Conservation (phyloP, 1,140 invertebrate species). For the Nautilus pompilius region DNA sequence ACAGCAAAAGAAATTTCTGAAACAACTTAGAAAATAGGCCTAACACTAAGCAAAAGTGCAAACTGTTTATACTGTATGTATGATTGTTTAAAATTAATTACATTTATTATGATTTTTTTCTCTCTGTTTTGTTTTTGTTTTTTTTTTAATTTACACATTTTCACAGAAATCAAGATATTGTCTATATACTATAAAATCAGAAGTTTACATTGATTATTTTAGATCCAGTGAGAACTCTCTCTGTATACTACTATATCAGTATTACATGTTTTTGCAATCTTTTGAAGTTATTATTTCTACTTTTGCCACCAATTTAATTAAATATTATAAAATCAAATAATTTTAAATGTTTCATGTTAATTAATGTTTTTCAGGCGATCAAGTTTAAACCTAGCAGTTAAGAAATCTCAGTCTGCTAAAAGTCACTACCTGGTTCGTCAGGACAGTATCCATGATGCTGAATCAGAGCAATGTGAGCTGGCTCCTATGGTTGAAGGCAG, state of each 20-base stretch:
- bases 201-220: too few species aligned
- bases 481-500: conserved; percentile 36
- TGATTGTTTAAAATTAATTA: too few species aligned
- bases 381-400: conserved; percentile 10
- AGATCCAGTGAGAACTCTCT: too few species aligned
- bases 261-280: not conserved
- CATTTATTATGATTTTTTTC: too few species aligned
- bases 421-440: conserved; percentile 26
- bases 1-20: too few species aligned
- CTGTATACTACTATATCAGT: not conserved
- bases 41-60: too few species aligned
- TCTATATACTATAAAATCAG: too few species aligned
- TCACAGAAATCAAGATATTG: too few species aligned
- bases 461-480: conserved; percentile 28
- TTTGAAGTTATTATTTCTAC: not conserved
- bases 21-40: too few species aligned
- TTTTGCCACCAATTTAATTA: not conserved
- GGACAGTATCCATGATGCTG: conserved; percentile 35
- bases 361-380: conserved; percentile 26
- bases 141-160: too few species aligned
- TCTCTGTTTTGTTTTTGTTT: too few species aligned
- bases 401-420: conserved; percentile 3
- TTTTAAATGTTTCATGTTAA: not conserved
- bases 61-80: too few species aligned
- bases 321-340: not conserved